phyloP scores from a whole-genome alignment of 2,888 invertebrate genomes.

The Galerucella pusilla region DNA sequence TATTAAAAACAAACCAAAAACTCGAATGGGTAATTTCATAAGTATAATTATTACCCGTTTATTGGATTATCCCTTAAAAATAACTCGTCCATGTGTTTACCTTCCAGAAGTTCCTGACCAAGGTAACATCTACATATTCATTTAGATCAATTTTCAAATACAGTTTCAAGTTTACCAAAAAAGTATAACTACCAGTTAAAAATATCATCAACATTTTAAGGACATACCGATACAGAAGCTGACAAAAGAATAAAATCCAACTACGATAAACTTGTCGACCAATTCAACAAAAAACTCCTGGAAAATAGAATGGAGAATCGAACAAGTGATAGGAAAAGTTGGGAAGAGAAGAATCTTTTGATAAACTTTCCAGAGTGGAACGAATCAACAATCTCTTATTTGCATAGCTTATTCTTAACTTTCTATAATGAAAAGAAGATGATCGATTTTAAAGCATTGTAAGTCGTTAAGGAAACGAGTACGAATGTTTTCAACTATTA shows the following conservation, averaged over 20 bases:
- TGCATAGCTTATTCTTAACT: conserved; percentile 69
- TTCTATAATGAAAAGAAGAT: conserved; percentile 71
- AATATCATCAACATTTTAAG: neutral
- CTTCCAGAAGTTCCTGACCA: conserved; percentile 23
- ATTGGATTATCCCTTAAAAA: conserved; percentile 40
- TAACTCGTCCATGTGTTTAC: conserved; percentile 26
- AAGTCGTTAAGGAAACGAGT: conserved; percentile 15
- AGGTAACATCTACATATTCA: conserved; percentile 20
- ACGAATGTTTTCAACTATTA: no score
- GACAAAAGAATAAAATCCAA: conserved; percentile 22
- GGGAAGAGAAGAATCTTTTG: conserved; percentile 34
- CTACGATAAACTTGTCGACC: conserved; percentile 35
- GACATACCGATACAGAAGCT: neutral
- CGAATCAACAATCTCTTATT: conserved; percentile 69
- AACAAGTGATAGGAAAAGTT: conserved; percentile 25
- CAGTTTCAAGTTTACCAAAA: neutral
- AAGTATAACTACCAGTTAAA: neutral
- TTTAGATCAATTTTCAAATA: neutral
- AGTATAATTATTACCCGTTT: conserved; percentile 26
- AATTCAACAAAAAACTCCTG: conserved; percentile 37
- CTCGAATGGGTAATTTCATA: conserved; percentile 26
- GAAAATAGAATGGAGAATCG: conserved; percentile 35
- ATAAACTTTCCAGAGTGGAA: conserved; percentile 70
- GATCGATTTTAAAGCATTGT: conserved; percentile 65
- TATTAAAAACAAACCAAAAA: neutral